Evolutionary conservation across 2,888 invertebrate species (phyloP), one percentile per base, ranked within the genome.

Genomic region (Pandemis cinnamomeana): DNA sequence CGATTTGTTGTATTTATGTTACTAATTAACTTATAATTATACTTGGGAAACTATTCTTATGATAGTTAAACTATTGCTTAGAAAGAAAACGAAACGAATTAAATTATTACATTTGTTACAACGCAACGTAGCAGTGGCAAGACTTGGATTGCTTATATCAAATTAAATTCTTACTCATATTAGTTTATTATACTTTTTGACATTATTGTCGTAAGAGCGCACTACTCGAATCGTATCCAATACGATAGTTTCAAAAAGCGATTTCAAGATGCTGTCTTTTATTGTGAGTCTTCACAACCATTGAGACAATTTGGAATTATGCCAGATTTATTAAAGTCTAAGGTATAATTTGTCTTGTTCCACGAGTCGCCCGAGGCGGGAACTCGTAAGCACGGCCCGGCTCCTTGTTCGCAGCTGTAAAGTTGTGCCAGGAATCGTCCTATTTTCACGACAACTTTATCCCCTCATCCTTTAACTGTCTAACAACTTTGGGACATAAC

Each of bases 391-490:
- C 58, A 20, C 68, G 41, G 11, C 58, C 27, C 11, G 58, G 48
- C 20, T 11, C 27, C 63, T 60, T 27, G 51, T 61, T 68, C 44
- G 27, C 11, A 51, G 20, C 61, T 51, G 11, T 36, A 48, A 67
- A 61, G 53, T 71, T 74, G 44, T 27, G 55, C 61, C 53, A 20
- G 15, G 53, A 36, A 27, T 63, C 51, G 63, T 63, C 61, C 41
- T 42, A 51, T 20, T 77, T 79, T 89, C 76, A 91, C 61, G 84
- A 81, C 53, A 93, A 80, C 66, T 84, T 80, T 53, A 92, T 76
- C 7, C 90, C 91, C 75, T 91, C 89, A 53, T 89, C 88, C 76
- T 89, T 89, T 60, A 93, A 82, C 78, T 88, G 85, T 71, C 86
- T 87, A 6, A 87, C 85, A 13, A 93, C 91, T 68, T 91, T 89